Base-by-base conservation (phyloP, 1,140 invertebrate species). In the Cheumatopsyche charites region DNA sequence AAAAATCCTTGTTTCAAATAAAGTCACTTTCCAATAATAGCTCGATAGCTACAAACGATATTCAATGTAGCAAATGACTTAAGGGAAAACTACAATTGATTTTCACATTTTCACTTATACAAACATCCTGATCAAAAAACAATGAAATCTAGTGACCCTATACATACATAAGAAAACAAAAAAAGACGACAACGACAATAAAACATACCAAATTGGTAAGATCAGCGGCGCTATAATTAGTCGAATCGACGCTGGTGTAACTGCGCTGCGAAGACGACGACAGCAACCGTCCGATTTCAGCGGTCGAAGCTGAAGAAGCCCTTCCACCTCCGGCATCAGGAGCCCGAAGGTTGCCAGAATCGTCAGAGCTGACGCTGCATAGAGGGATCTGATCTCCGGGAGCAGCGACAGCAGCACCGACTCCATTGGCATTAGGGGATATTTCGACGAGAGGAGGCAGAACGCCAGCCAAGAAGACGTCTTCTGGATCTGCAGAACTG, bases 311-410 rank as follows among this genome's bases (percentile, higher is more conserved):
- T 0, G 79, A 79, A 1, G 78, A 83, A 0, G 78, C 79, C 0
- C 82, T 25, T 1, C 82, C 81, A 41, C 77, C 75, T 36, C 74
- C 78, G 13, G 80, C 80, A 43, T 81, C 79, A 11, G 82, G 82
- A 17, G 85, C 84, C 13, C 77, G 79, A 49, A 74, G 82, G 68
- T 76, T 72, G 23, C 79, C 36, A 77, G 80, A 68, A 77, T 73
- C 70, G 76, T 58, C 55, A 62, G 73, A 41, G 47, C 72, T 75
- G 9, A 78, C 75, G n/a, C 78, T 77, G 29, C 66, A 71, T n/a
- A 77, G 72, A 4, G 70, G 73, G 1, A 41, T 23, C 25, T 80
- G n/a, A n/a, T n/a, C 74, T 15, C n/a, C 62, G 26, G 12, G 13
- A 15, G 17, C n/a, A 47, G 15, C 25, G 13, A 42, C 17, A 49